Evolutionary conservation across 2,113 vertebrate species (phyloP).

Genomic region (Colinus virginianus): DNA sequence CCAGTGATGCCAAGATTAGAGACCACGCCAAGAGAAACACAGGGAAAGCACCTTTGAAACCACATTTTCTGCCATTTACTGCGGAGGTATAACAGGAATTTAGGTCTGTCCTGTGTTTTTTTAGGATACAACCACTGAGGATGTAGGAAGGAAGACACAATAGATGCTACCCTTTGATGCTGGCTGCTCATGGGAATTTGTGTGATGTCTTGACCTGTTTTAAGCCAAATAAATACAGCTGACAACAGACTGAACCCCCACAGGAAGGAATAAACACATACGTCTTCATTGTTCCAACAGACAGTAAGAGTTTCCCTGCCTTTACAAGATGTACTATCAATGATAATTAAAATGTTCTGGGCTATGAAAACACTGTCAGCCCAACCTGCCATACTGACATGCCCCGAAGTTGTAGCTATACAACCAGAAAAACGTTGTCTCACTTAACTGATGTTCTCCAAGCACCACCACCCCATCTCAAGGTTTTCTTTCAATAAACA

Average conservation of each 20-base stretch:
- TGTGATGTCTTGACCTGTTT: neutral
- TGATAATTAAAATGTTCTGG: accelerated
- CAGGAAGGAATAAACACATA: neutral
- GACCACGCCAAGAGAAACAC: accelerated
- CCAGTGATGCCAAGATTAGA: neutral
- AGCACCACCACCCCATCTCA: neutral
- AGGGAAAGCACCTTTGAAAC: neutral
- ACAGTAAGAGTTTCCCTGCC: neutral
- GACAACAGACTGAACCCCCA: neutral
- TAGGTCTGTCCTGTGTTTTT: neutral
- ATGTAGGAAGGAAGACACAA: neutral
- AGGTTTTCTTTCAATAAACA: neutral
- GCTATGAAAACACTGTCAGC: neutral
- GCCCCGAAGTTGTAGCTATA: neutral
- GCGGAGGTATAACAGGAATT: neutral
- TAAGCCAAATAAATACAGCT: neutral
- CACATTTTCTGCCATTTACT: neutral
- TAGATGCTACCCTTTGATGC: neutral
- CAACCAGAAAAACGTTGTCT: neutral
- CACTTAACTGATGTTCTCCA: neutral
- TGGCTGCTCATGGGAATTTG: neutral
- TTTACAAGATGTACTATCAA: neutral
- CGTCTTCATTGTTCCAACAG: neutral
- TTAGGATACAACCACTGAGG: neutral
- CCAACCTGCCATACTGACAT: accelerated